Conservation (phyloP, 2,797 vertebrate species). For the Falco peregrinus region DNA sequence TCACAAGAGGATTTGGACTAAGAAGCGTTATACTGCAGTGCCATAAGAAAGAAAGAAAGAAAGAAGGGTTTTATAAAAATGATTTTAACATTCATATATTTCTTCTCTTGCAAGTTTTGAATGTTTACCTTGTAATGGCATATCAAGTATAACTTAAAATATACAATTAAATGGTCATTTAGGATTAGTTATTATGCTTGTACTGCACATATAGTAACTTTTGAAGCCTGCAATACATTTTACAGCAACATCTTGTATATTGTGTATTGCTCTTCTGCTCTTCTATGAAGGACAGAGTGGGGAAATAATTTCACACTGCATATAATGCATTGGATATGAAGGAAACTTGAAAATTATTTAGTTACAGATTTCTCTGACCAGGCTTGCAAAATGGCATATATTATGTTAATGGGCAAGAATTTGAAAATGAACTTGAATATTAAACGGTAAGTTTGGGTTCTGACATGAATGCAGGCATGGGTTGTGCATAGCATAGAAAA, state of each 20-base stretch:
- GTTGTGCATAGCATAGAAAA: constrained; percentile 48
- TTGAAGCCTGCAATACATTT: constrained; percentile 56
- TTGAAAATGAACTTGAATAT: constrained; percentile 83
- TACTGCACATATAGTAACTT: constrained; percentile 5
- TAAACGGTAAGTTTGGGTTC: constrained; percentile 76
- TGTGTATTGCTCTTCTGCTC: constrained; percentile 53
- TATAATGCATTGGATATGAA: constrained; percentile 81
- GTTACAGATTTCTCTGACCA: constrained; percentile 81
- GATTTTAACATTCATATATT: background rate
- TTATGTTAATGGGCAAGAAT: constrained; percentile 80
- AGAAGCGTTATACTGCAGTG: background rate
- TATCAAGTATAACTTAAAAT: constrained; percentile 46
- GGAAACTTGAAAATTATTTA: constrained; percentile 85
- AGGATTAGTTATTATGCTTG: constrained; percentile 52
- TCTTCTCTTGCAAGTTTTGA: constrained; percentile 36
- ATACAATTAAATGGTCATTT: constrained; percentile 66
- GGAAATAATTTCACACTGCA: constrained; percentile 84
- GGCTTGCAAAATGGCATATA: constrained; percentile 80
- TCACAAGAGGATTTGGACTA: background rate
- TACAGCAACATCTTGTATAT: constrained; percentile 57
- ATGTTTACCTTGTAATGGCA: background rate
- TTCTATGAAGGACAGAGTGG: constrained; percentile 66
- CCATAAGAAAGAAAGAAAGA: background rate
- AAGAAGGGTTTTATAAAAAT: background rate
- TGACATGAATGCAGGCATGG: constrained; percentile 68